Evolutionary conservation across 2,797 vertebrate genomes (phyloP).

Genomic region (Microhierax caerulescens): DNA sequence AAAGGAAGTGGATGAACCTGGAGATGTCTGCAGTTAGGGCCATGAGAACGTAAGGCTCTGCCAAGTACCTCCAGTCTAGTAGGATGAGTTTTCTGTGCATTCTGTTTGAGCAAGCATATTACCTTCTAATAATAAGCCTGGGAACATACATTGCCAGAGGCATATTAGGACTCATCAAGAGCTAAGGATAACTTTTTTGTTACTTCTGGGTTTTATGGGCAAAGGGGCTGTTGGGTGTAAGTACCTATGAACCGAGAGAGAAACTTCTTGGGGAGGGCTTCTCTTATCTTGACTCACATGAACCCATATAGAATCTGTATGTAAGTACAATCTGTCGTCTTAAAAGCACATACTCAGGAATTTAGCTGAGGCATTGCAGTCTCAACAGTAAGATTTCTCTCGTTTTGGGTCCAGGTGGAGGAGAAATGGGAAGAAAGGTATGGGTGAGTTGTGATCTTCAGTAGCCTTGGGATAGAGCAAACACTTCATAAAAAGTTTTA

Average conservation of each 20-base stretch:
- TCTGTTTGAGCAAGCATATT: background rate
- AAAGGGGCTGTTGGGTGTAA: background rate
- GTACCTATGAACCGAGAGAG: background rate
- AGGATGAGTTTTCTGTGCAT: background rate
- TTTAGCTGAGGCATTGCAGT: background rate
- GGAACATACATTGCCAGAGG: background rate
- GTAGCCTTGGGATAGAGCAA: background rate
- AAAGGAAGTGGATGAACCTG: constrained; percentile 9
- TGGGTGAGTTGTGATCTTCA: background rate
- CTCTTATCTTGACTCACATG: background rate
- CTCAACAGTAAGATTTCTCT: background rate
- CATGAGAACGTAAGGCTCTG: background rate
- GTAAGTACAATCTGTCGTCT: background rate
- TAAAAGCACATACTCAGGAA: background rate
- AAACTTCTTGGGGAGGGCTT: background rate
- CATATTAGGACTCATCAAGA: background rate
- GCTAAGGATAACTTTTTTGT: background rate
- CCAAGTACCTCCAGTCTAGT: background rate
- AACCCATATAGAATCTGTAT: background rate
- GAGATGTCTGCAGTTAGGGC: constrained; percentile 17
- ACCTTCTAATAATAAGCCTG: background rate
- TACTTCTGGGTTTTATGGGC: background rate
- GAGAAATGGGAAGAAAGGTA: background rate
- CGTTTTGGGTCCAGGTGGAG: background rate
- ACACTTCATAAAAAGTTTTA: background rate